Evolutionary conservation across 2,888 invertebrate genomes (phyloP).

Genomic region (Ametastegia equiseti): DNA sequence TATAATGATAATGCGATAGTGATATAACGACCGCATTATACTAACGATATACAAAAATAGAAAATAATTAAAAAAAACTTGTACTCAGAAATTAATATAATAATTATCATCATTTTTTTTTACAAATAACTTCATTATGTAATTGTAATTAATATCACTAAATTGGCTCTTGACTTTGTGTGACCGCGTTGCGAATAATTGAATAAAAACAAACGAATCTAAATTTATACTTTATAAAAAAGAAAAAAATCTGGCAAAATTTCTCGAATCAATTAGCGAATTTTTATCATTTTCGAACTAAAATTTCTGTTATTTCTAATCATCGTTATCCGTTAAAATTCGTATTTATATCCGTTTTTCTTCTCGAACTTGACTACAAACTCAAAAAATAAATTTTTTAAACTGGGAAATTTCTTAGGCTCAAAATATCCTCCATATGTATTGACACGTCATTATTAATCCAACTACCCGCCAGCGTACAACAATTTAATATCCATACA

Average conservation of each 20-base stretch:
- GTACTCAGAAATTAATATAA: constrained; percentile 53
- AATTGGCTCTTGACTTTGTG: constrained; percentile 41
- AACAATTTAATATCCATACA: not conserved
- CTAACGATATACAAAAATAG: constrained; percentile 16
- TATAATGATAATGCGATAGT: constrained; percentile 8
- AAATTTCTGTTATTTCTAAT: too few species aligned
- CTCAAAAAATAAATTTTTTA: too few species aligned
- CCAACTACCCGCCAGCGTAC: not conserved
- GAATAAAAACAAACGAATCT: not conserved
- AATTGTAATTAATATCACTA: constrained; percentile 42
- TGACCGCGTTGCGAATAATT: not conserved
- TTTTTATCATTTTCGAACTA: too few species aligned
- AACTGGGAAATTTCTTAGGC: too few species aligned
- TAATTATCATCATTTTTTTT: not conserved
- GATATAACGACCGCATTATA: not conserved
- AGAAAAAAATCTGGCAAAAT: not conserved
- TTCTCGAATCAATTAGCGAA: not conserved
- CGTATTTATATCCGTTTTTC: too few species aligned
- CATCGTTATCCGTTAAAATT: too few species aligned
- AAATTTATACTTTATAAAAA: not conserved
- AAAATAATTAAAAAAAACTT: constrained; percentile 51
- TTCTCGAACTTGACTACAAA: too few species aligned
- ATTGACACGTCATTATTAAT: not conserved
- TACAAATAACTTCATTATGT: constrained; percentile 44
- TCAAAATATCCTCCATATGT: not conserved